A percentile compares a stretch with the other conserved stretches of the same genome.
phyloP scores from a whole-genome alignment of 2,797 vertebrate species.

The Sebastiscus tertius region DNA sequence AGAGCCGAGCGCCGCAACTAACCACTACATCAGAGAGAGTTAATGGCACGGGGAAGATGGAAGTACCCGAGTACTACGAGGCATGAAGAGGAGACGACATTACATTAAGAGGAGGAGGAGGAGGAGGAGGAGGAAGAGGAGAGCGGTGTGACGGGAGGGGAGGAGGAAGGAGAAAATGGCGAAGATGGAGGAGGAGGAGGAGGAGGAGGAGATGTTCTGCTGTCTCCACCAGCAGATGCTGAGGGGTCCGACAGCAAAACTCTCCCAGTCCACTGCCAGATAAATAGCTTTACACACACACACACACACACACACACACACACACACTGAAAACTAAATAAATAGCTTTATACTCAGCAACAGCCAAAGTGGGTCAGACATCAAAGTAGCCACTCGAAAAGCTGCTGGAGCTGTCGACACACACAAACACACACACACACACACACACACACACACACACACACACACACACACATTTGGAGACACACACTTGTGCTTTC shows the following conservation, averaged over 20 bases:
- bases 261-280: conserved; percentile 62
- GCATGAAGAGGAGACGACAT: conserved; percentile 49
- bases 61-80: conserved; percentile 24
- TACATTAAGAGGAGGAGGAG: conserved; percentile 20
- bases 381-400: conserved; percentile 81
- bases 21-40: conserved; percentile 48
- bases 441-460: conserved; percentile 37
- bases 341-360: conserved; percentile 80
- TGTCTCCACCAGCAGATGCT: conserved; percentile 60
- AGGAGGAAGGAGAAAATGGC: conserved; percentile 1
- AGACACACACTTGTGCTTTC: conserved; percentile 62
- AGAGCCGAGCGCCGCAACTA: conserved; percentile 44
- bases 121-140: background rate
- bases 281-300: conserved; percentile 65
- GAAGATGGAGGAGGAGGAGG: background rate
- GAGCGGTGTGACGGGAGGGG: background rate
- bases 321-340: conserved; percentile 64
- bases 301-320: conserved; percentile 15
- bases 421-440: conserved; percentile 28
- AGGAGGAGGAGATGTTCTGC: conserved; percentile 57
- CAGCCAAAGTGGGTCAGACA: conserved; percentile 83
- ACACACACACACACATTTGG: background rate
- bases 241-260: conserved; percentile 58
- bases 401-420: conserved; percentile 70
- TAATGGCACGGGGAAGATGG: conserved; percentile 67